Conservation (phyloP, 2,797 vertebrate genomes). For the Tiaroga cobitis region DNA sequence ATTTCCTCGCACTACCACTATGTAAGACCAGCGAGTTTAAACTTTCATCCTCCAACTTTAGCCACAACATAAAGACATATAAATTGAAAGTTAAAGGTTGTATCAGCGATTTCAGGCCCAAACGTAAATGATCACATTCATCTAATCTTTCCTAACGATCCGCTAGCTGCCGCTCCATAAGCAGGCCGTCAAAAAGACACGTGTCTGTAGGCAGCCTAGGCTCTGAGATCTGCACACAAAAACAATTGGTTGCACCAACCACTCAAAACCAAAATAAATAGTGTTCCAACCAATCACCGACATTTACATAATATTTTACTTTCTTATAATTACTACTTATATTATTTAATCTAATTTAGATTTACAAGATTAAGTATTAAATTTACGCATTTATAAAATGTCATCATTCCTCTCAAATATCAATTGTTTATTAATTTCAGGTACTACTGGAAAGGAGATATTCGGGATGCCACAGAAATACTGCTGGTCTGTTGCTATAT, state of each 20-base stretch:
- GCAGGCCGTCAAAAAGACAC: too few relatives aligned
- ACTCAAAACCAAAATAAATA: too few relatives aligned
- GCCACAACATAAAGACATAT: neutral
- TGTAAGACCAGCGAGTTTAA: slow-evolving; percentile 77
- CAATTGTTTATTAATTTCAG: slow-evolving; percentile 67
- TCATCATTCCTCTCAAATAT: neutral
- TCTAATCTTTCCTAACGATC: too few relatives aligned
- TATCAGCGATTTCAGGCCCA: too few relatives aligned
- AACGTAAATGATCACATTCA: too few relatives aligned
- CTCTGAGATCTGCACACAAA: too few relatives aligned
- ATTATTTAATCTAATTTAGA: too few relatives aligned
- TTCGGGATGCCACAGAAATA: slow-evolving; percentile 85
- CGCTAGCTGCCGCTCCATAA: too few relatives aligned
- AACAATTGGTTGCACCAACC: too few relatives aligned
- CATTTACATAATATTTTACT: neutral
- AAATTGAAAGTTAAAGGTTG: neutral
- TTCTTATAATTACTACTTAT: neutral
- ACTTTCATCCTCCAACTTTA: neutral
- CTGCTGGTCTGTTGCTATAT: slow-evolving; percentile 77
- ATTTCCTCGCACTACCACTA: slow-evolving; percentile 79
- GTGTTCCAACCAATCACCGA: too few relatives aligned
- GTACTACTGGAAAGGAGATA: slow-evolving; percentile 89
- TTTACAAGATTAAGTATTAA: neutral
- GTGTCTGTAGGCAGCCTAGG: too few relatives aligned
- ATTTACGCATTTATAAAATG: neutral